Conservation (phyloP, 2,888 invertebrate species). For the Eupithecia exiguata region DNA sequence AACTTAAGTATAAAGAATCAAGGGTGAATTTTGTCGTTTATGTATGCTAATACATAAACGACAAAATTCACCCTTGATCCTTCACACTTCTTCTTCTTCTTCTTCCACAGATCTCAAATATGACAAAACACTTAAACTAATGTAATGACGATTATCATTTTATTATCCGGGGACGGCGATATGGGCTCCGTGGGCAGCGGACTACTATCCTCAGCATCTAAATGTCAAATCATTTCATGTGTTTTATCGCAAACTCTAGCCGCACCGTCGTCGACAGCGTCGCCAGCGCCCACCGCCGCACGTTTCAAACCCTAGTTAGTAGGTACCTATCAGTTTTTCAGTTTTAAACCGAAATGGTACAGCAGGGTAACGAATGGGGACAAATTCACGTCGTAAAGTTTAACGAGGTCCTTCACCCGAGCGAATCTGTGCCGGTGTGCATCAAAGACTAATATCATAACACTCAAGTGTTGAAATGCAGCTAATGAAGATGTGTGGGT, state of each 20-base stretch:
- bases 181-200: too few relatives aligned
- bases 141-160: too few relatives aligned
- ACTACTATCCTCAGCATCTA: too few relatives aligned
- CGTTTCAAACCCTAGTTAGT: constrained; percentile 12
- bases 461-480: constrained; percentile 24
- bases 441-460: constrained; percentile 32
- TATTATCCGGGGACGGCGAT: too few relatives aligned
- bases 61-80: too few relatives aligned
- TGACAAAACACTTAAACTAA: too few relatives aligned
- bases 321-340: constrained; percentile 22
- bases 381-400: constrained; percentile 42
- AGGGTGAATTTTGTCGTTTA: neutral
- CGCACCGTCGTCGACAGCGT: neutral
- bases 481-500: constrained; percentile 15
- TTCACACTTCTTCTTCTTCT: too few relatives aligned
- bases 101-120: too few relatives aligned
- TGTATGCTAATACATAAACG: too few relatives aligned
- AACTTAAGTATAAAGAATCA: neutral
- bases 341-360: constrained; percentile 32
- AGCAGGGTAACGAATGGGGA: constrained; percentile 19
- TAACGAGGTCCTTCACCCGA: constrained; percentile 40
- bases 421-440: constrained; percentile 28
- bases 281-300: constrained; percentile 18
- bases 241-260: constrained; percentile 19
- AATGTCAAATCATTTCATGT: neutral